Percentiles rank a stretch among this genome's conserved stretches.
Evolutionary conservation across 2,113 vertebrate species (phyloP).

Genomic region (Tringa solitaria): DNA sequence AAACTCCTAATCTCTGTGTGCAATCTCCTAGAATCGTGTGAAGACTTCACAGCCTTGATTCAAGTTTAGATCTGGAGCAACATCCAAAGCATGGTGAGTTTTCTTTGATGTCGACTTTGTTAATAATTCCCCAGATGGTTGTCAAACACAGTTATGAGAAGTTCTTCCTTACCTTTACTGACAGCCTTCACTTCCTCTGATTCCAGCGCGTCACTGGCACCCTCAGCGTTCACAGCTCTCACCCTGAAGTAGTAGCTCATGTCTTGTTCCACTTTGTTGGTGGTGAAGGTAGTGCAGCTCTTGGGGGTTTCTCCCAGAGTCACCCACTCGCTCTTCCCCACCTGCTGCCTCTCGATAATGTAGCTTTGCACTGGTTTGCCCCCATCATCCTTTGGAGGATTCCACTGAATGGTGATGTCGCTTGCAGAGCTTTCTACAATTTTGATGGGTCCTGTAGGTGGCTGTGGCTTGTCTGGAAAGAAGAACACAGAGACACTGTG

Average conservation of each 20-base stretch:
- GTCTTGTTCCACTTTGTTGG: conserved; percentile 76
- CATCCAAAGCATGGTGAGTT: not conserved
- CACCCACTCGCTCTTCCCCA: conserved; percentile 76
- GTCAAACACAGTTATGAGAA: not conserved
- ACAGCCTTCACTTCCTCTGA: conserved; percentile 81
- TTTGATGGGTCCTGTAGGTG: conserved; percentile 83
- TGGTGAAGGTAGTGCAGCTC: conserved; percentile 75
- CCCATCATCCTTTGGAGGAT: conserved; percentile 79
- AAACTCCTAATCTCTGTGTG: not conserved
- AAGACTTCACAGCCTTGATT: not conserved
- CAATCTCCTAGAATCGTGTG: not conserved
- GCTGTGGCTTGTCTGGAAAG: conserved; percentile 77
- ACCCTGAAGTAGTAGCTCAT: conserved; percentile 84
- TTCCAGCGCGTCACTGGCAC: conserved; percentile 77
- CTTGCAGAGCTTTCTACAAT: conserved; percentile 67
- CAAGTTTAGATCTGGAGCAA: not conserved
- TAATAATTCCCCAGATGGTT: not conserved
- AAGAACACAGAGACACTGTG: not conserved
- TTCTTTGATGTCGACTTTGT: not conserved
- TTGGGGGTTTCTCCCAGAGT: conserved; percentile 74
- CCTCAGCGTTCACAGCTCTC: conserved; percentile 80
- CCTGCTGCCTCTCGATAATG: conserved; percentile 77
- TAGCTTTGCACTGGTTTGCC: conserved; percentile 80
- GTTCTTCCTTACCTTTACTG: conserved; percentile 74
- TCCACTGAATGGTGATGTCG: conserved; percentile 80